These are phyloP conservation scores for Austrofundulus limnaeus DNA, from an alignment of 2,113 vertebrate species.

Conservation along the genomic window DNA sequence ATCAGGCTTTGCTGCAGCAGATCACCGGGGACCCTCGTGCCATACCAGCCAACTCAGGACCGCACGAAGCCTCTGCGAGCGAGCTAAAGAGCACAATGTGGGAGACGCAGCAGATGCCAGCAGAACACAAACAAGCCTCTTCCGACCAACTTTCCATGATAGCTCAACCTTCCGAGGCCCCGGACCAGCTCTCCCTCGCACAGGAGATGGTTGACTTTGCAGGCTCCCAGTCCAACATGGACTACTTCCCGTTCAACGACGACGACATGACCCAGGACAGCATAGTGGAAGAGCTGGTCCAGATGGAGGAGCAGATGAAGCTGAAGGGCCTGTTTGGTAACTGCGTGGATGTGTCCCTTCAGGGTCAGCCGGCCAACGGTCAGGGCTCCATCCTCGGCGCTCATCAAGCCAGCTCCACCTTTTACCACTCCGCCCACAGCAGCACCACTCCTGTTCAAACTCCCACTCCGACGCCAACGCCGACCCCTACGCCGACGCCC, in stretches of 20 bases:
- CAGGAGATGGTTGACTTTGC: constrained; percentile 91
- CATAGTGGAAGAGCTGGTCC: constrained; percentile 97
- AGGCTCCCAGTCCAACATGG: constrained; percentile 87
- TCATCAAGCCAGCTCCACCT: constrained; percentile 82
- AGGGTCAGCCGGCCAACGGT: constrained; percentile 78
- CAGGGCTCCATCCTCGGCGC: constrained; percentile 82
- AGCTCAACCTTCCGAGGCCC: constrained; percentile 80
- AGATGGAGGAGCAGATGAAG: constrained; percentile 99
- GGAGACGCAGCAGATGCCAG: constrained; percentile 85
- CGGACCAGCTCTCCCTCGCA: constrained; percentile 85
- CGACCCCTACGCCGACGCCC: constrained; percentile 90
- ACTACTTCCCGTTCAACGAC: constrained; percentile 96
- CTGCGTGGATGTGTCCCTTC: constrained; percentile 87
- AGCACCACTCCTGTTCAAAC: constrained; percentile 93
- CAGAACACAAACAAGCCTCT: constrained; percentile 81
- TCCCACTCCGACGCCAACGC: constrained; percentile 85
- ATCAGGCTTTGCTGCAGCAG: constrained; percentile 84
- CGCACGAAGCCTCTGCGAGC: constrained; percentile 74
- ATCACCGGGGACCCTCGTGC: constrained; percentile 84
- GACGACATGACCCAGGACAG: constrained; percentile 99
- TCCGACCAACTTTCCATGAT: constrained; percentile 79
- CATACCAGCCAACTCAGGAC: constrained; percentile 81
- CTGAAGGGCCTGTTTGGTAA: constrained; percentile 81
- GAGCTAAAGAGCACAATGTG: constrained; percentile 89
- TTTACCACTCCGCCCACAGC: constrained; percentile 91